A percentile compares a stretch with the other conserved stretches of the same genome.
phyloP scores from a whole-genome alignment of 2,888 invertebrate species.

The Volucella zonaria region DNA sequence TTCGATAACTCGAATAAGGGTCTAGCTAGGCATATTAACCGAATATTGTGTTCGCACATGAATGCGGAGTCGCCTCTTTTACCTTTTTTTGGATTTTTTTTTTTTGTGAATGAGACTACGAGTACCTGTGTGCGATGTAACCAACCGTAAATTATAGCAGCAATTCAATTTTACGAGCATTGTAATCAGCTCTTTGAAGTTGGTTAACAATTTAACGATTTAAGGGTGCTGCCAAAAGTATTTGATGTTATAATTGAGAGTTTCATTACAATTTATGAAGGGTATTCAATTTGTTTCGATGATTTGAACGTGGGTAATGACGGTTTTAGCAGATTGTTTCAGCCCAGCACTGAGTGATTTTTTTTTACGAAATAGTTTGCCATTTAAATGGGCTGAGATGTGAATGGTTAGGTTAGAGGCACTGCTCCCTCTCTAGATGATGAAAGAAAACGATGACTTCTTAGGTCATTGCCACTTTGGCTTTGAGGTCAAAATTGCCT shows the following conservation, averaged over 20 bases:
- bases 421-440: too few species aligned
- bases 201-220: conserved; percentile 11
- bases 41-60: conserved; percentile 44
- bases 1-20: conserved; percentile 7
- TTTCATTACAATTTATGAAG: conserved; percentile 1
- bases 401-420: too few species aligned
- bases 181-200: conserved; percentile 30
- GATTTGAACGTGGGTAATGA: conserved; percentile 10
- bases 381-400: too few species aligned
- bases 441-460: too few species aligned
- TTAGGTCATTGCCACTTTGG: too few species aligned
- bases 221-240: conserved; percentile 17
- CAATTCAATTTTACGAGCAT: conserved; percentile 15
- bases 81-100: conserved; percentile 11
- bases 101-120: neutral
- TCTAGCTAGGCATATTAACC: neutral
- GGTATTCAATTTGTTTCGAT: conserved; percentile 7
- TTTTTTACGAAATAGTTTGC: too few species aligned
- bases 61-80: conserved; percentile 1
- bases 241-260: conserved; percentile 44
- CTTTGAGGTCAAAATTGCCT: too few species aligned
- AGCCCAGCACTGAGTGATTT: too few species aligned
- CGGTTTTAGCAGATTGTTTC: too few species aligned
- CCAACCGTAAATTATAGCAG: conserved; percentile 24
- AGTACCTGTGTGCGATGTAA: conserved; percentile 13